Percentiles rank a stretch among this genome's conserved stretches.
phyloP scores from a whole-genome alignment of 2,888 invertebrate genomes.

The Drosophila recens region DNA sequence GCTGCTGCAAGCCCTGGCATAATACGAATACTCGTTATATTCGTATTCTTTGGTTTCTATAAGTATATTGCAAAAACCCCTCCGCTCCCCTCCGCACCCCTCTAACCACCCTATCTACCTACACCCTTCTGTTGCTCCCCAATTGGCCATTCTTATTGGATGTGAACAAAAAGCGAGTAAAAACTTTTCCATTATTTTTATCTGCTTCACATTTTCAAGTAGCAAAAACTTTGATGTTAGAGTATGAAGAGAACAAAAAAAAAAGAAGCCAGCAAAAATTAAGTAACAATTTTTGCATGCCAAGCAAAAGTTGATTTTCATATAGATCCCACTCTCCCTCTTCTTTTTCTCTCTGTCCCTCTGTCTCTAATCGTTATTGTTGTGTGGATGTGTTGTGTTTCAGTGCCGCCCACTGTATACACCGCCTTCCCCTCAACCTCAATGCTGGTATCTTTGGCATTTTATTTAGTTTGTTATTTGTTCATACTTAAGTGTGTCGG shows the following conservation, averaged over 20 bases:
- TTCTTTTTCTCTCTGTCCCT: background rate
- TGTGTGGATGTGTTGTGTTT: slow-evolving; percentile 38
- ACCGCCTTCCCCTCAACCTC: slow-evolving; percentile 33
- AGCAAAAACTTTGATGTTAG: slow-evolving; percentile 74
- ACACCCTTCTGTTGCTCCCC: background rate
- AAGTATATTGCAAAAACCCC: slow-evolving; percentile 20
- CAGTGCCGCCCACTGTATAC: slow-evolving; percentile 41
- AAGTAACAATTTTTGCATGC: slow-evolving; percentile 75
- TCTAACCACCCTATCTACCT: background rate
- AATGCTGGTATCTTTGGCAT: slow-evolving; percentile 69
- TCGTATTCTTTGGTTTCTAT: slow-evolving; percentile 34
- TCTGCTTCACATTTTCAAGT: slow-evolving; percentile 80
- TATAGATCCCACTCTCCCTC: slow-evolving; percentile 43
- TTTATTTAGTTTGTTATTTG: slow-evolving; percentile 82
- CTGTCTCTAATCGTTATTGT: slow-evolving; percentile 61
- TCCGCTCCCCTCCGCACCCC: no score
- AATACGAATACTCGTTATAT: slow-evolving; percentile 45
- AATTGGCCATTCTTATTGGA: slow-evolving; percentile 29
- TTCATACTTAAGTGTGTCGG: slow-evolving; percentile 80
- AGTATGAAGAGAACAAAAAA: slow-evolving; percentile 66
- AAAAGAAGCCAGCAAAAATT: slow-evolving; percentile 73
- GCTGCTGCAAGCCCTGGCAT: slow-evolving; percentile 52
- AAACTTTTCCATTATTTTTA: slow-evolving; percentile 81
- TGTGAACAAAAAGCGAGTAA: slow-evolving; percentile 53
- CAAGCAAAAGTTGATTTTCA: slow-evolving; percentile 78